phyloP scores from a whole-genome alignment of 2,113 vertebrate species.

The Pomatorhinus ruficollis region DNA sequence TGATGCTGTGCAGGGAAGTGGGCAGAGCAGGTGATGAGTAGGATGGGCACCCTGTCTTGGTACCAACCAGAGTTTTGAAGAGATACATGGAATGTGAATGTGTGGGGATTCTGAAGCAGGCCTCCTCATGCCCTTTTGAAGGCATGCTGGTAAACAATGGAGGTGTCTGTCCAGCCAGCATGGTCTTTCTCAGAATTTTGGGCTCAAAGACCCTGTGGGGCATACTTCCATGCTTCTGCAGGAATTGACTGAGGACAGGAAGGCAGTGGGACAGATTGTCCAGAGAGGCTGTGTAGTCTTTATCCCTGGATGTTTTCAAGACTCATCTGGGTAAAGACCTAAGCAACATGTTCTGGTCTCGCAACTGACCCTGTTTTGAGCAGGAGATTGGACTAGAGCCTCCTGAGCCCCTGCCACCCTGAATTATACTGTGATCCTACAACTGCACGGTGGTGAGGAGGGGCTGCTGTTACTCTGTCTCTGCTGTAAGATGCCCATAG shows the following conservation, averaged over 20 bases:
- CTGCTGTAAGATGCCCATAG: background rate
- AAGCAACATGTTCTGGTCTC: background rate
- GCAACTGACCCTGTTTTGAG: background rate
- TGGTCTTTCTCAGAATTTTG: background rate
- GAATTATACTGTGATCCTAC: background rate
- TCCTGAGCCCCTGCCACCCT: background rate
- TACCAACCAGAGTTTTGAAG: background rate
- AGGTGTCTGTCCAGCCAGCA: background rate
- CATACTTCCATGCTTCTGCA: background rate
- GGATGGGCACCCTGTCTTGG: background rate
- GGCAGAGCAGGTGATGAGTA: background rate
- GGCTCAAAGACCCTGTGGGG: background rate
- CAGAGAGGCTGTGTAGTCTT: background rate
- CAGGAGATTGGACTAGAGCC: background rate
- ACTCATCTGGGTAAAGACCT: background rate
- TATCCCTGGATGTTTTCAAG: background rate
- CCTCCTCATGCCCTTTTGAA: background rate
- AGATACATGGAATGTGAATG: rapidly evolving
- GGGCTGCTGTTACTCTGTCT: background rate
- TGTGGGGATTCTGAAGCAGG: background rate
- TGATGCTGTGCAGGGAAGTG: background rate
- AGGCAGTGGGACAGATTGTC: background rate
- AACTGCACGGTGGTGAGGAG: background rate
- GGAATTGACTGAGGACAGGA: background rate
- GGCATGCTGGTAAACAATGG: background rate